phyloP scores from a whole-genome alignment of 2,797 vertebrate genomes.

The Synanceia verrucosa region DNA sequence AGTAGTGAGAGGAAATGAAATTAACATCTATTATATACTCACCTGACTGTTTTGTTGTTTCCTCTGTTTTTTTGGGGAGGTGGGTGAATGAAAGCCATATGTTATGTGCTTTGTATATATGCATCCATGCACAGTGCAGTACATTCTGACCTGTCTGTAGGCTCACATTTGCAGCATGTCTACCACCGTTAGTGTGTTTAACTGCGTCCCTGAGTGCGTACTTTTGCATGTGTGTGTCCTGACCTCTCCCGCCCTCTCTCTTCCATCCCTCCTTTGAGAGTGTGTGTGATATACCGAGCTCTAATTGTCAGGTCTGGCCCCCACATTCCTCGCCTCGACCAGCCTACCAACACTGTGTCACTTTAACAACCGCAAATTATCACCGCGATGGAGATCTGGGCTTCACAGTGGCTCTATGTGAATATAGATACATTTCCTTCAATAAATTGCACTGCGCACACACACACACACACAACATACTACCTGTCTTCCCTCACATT shows the following conservation, averaged over 20 bases:
- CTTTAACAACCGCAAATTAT: slow-evolving; percentile 96
- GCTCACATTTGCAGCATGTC: slow-evolving; percentile 30
- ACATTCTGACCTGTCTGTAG: slow-evolving; percentile 16
- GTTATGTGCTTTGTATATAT: slow-evolving; percentile 27
- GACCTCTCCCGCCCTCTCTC: slow-evolving; percentile 59
- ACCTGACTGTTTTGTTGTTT: slow-evolving; percentile 49
- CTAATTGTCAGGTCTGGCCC: slow-evolving; percentile 87
- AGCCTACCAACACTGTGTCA: slow-evolving; percentile 90
- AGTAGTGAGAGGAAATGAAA: slow-evolving; percentile 48
- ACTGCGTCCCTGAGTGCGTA: slow-evolving; percentile 15
- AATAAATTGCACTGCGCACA: slow-evolving; percentile 84
- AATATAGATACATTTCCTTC: slow-evolving; percentile 94
- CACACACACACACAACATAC: slow-evolving; percentile 63
- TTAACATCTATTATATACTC: slow-evolving; percentile 42
- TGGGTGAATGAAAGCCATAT: slow-evolving; percentile 45
- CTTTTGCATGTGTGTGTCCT: slow-evolving; percentile 47
- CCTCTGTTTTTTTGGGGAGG: slow-evolving; percentile 17
- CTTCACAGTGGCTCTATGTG: slow-evolving; percentile 88
- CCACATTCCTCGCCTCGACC: slow-evolving; percentile 85
- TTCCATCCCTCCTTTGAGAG: slow-evolving; percentile 68
- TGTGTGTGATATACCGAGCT: slow-evolving; percentile 79
- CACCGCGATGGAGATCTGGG: slow-evolving; percentile 90
- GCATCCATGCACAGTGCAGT: not conserved
- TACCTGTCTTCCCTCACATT: slow-evolving; percentile 64
- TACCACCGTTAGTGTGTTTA: slow-evolving; percentile 13